These are phyloP conservation scores for Aphidius gifuensis DNA, from an alignment of 1,140 invertebrate genomes.

Conservation along the genomic window DNA sequence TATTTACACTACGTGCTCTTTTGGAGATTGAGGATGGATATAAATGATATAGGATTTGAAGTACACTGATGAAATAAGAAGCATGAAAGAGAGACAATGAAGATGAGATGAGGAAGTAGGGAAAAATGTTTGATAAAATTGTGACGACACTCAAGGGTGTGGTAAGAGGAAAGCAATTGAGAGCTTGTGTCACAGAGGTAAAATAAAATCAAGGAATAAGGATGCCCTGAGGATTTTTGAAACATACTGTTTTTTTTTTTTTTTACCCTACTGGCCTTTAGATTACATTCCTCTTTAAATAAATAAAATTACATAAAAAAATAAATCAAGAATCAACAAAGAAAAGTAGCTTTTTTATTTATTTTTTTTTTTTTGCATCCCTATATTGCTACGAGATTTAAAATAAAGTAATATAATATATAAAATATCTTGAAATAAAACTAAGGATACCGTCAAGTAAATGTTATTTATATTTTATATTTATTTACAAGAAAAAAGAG, in stretches of 20 bases:
- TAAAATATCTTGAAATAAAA: too few relatives aligned
- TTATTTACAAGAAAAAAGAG: too few relatives aligned
- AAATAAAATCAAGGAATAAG: conserved; percentile 1
- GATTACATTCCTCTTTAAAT: not conserved
- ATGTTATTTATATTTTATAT: too few relatives aligned
- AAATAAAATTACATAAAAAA: not conserved
- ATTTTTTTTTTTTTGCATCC: too few relatives aligned
- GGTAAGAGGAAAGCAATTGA: conserved; percentile 12
- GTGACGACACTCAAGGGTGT: conserved; percentile 23
- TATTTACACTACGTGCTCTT: conserved; percentile 23
- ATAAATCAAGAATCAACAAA: conserved; percentile 1
- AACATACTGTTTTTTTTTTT: not conserved
- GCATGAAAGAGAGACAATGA: conserved; percentile 16
- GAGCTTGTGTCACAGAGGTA: conserved; percentile 4
- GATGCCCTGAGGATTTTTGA: not conserved
- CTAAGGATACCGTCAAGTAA: too few relatives aligned
- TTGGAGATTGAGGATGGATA: conserved; percentile 9
- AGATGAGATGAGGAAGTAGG: conserved; percentile 17
- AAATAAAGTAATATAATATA: too few relatives aligned
- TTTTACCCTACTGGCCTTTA: too few relatives aligned
- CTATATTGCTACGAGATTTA: too few relatives aligned
- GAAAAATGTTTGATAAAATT: conserved; percentile 20
- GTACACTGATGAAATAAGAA: conserved; percentile 1
- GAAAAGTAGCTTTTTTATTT: too few relatives aligned
- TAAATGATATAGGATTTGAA: not conserved